These are phyloP conservation scores for Scaptomyza cyrtandrae DNA, from an alignment of 2,888 invertebrate species.

Conservation along the genomic window DNA sequence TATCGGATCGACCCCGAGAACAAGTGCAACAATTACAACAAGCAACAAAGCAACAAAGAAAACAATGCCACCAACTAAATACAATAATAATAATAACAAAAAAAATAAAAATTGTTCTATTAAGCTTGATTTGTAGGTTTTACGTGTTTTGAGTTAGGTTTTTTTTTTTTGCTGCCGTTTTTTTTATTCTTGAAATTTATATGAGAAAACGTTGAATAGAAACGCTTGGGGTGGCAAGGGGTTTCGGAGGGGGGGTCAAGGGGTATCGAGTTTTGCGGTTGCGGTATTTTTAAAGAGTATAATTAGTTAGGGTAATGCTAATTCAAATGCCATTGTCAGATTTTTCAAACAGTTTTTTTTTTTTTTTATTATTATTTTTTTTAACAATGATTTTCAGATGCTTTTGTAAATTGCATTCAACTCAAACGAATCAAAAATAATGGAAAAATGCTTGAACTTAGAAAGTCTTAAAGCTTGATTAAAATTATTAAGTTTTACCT, in stretches of 20 bases:
- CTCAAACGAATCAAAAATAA: no score
- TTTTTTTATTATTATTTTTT: not conserved
- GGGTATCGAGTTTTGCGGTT: not conserved
- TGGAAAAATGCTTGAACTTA: no score
- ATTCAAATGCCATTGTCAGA: not conserved
- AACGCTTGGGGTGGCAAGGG: not conserved
- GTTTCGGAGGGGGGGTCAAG: not conserved
- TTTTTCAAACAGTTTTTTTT: not conserved
- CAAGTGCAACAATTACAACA: constrained; percentile 51
- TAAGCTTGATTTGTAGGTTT: constrained; percentile 32
- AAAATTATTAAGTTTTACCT: no score
- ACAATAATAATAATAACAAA: constrained; percentile 9
- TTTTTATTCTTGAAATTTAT: not conserved
- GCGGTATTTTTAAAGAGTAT: constrained; percentile 1
- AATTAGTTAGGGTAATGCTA: not conserved
- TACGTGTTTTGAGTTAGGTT: constrained; percentile 4
- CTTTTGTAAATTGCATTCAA: no score
- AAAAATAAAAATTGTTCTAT: not conserved
- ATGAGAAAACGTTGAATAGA: not conserved
- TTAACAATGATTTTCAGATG: constrained; percentile 1
- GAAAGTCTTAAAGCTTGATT: no score
- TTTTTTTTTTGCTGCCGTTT: not conserved
- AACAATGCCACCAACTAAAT: constrained; percentile 19
- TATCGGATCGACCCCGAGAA: constrained; percentile 48
- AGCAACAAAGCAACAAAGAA: constrained; percentile 22